Evolutionary conservation across 2,888 invertebrate genomes (phyloP).

Genomic region (Sphaerophoria rueppellii): DNA sequence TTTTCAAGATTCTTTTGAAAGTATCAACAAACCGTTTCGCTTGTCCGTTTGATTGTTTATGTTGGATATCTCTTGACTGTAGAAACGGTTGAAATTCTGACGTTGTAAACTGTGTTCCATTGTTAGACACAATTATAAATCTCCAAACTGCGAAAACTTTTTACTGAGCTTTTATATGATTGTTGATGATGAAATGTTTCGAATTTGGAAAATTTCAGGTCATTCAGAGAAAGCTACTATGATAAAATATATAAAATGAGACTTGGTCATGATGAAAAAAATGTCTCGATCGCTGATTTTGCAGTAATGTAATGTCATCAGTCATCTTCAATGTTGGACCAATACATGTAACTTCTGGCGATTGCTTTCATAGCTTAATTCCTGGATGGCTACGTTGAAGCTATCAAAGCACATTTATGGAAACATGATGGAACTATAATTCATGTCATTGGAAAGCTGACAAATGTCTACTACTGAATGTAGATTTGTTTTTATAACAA

Average conservation of each 20-base stretch:
- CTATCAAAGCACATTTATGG: conserved; percentile 47
- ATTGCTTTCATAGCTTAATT: conserved; percentile 61
- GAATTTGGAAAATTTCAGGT: too few relatives aligned
- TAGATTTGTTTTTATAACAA: conserved; percentile 3
- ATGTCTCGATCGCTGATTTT: not conserved
- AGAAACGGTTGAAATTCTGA: conserved; percentile 4
- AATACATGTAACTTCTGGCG: conserved; percentile 69
- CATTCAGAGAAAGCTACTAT: too few relatives aligned
- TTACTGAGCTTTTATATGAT: conserved; percentile 19
- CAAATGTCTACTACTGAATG: conserved; percentile 1
- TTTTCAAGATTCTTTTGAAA: not conserved
- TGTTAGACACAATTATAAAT: conserved; percentile 13
- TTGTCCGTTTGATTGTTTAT: not conserved
- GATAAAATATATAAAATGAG: too few relatives aligned
- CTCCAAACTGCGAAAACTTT: conserved; percentile 28
- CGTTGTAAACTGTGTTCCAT: conserved; percentile 22
- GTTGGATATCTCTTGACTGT: not conserved
- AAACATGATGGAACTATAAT: conserved; percentile 21
- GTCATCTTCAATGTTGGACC: conserved; percentile 44
- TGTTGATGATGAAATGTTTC: conserved; percentile 10
- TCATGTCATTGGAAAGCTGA: not conserved
- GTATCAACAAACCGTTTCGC: not conserved
- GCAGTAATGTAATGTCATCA: conserved; percentile 1
- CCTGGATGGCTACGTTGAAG: conserved; percentile 58
- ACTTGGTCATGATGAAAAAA: conserved; percentile 55